Conservation (phyloP, 2,888 invertebrate genomes). For the Ochropleura leucogaster region DNA sequence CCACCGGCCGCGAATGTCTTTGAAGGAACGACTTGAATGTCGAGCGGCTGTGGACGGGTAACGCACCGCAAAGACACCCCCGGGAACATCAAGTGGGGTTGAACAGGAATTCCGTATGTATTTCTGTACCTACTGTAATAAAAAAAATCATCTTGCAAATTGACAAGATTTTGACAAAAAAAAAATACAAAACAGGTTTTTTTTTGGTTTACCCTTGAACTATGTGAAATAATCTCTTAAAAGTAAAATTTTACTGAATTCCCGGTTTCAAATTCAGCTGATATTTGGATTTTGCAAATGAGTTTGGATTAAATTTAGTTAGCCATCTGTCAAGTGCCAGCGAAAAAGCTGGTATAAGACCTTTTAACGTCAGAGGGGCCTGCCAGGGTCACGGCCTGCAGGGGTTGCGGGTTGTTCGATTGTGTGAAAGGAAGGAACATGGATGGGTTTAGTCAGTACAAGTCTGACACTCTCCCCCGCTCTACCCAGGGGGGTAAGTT, state of each 20-base stretch:
- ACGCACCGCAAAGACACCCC: constrained; percentile 24
- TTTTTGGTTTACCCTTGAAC: background rate
- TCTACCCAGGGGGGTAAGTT: no score
- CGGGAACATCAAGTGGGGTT: constrained; percentile 51
- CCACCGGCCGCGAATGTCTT: constrained; percentile 34
- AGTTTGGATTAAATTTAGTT: no score
- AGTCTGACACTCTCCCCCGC: no score
- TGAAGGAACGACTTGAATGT: constrained; percentile 38
- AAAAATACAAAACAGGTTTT: background rate
- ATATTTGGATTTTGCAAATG: no score
- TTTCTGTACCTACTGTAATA: constrained; percentile 1
- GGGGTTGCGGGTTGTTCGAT: no score
- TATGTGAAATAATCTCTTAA: no score
- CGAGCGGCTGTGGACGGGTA: constrained; percentile 28
- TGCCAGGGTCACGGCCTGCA: no score
- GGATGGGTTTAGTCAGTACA: no score
- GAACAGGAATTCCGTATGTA: constrained; percentile 24
- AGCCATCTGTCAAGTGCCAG: no score
- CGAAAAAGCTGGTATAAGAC: no score
- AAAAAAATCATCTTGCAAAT: background rate
- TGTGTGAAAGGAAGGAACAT: no score
- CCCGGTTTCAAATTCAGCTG: background rate
- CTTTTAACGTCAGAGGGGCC: no score
- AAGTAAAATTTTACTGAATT: background rate
- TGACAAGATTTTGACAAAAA: background rate